phyloP scores from a whole-genome alignment of 53 echinoderm and acorn worm genomes.

The Paelopatides confundens region DNA sequence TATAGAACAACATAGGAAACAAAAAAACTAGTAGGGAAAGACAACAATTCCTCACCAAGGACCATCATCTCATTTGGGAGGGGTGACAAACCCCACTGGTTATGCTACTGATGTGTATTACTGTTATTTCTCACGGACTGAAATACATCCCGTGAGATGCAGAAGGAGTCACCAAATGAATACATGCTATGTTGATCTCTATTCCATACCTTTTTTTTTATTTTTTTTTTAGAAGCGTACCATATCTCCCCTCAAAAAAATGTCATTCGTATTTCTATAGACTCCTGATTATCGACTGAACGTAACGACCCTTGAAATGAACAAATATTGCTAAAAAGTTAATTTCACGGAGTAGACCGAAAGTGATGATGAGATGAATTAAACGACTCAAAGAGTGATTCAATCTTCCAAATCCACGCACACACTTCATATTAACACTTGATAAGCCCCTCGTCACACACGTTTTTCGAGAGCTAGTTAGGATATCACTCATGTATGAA shows the following conservation, averaged over 20 bases:
- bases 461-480: not conserved
- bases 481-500: not conserved
- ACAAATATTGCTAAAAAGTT: not conserved
- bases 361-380: not conserved
- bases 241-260: not conserved
- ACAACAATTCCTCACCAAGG: too few relatives aligned
- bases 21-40: too few relatives aligned
- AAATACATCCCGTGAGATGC: too few relatives aligned
- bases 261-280: not conserved
- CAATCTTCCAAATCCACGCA: not conserved
- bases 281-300: not conserved
- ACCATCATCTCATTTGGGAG: too few relatives aligned
- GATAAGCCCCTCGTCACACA: not conserved
- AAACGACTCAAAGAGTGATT: conserved; percentile 17
- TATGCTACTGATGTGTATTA: too few relatives aligned
- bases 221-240: not conserved
- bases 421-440: not conserved
- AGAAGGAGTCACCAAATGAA: too few relatives aligned
- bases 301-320: not conserved
- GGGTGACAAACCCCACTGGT: too few relatives aligned
- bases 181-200: too few relatives aligned
- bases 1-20: too few relatives aligned
- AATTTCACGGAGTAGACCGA: not conserved
- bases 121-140: too few relatives aligned
- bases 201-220: too few relatives aligned